Percentiles rank a stretch among this genome's conserved stretches.
Conservation (phyloP, 2,113 vertebrate species). For the Sylvilagus bachmani region DNA sequence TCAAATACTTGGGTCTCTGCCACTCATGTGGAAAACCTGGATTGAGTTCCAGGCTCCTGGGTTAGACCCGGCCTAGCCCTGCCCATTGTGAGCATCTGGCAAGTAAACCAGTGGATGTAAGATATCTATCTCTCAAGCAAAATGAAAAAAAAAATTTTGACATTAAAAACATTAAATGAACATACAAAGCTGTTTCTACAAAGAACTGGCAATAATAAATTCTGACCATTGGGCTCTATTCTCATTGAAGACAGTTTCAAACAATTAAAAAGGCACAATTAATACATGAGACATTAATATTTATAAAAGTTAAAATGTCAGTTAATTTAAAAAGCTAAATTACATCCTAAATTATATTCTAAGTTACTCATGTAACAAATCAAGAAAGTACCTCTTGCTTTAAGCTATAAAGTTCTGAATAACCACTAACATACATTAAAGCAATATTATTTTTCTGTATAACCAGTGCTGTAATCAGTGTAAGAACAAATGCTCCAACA, state of each 20-base stretch:
- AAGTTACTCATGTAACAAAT: neutral
- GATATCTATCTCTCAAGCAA: too few relatives aligned
- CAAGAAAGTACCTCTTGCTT: constrained; percentile 40
- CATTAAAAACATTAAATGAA: too few relatives aligned
- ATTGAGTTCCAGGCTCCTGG: too few relatives aligned
- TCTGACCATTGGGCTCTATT: constrained; percentile 19
- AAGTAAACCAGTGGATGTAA: too few relatives aligned
- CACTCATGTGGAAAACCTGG: too few relatives aligned
- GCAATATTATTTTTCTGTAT: neutral
- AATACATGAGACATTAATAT: neutral
- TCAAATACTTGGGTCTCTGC: too few relatives aligned
- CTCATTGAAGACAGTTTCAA: constrained; percentile 41
- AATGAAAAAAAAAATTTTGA: too few relatives aligned
- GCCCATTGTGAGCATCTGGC: too few relatives aligned
- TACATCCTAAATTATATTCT: neutral
- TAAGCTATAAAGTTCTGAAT: constrained; percentile 50
- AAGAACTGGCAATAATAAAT: constrained; percentile 46
- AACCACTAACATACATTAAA: constrained; percentile 10
- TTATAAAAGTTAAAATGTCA: constrained; percentile 41
- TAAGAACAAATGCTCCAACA: constrained; percentile 29
- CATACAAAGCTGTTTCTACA: neutral
- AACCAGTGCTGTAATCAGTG: neutral
- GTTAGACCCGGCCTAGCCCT: too few relatives aligned
- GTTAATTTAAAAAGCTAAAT: constrained; percentile 37
- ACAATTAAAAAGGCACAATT: constrained; percentile 15